phyloP scores from a whole-genome alignment of 1,140 invertebrate genomes.

The Pachyrhynchus sulphureomaculatus region DNA sequence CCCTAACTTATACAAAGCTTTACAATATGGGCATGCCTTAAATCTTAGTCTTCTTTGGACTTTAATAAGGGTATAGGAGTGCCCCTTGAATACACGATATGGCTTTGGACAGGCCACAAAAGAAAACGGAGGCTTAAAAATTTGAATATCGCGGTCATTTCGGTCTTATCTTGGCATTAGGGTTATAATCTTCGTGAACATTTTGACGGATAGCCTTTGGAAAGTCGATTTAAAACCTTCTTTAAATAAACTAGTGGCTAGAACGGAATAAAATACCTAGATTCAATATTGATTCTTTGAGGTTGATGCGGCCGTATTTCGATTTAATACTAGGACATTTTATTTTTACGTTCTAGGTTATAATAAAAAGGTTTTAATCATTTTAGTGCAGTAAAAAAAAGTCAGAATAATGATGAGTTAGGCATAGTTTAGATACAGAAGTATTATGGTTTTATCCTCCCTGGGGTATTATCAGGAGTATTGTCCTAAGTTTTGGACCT shows the following conservation, averaged over 20 bases:
- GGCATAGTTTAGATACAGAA: no score
- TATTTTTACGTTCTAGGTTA: no score
- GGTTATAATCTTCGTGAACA: slow-evolving; percentile 45
- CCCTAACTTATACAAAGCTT: neutral
- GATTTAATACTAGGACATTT: no score
- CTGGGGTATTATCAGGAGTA: no score
- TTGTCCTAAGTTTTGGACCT: no score
- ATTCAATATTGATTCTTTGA: no score
- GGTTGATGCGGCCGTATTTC: no score
- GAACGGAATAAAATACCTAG: no score
- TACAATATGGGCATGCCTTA: slow-evolving; percentile 23
- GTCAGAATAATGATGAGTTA: no score
- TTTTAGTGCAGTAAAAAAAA: no score
- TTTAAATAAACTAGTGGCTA: slow-evolving; percentile 8
- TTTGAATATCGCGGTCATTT: slow-evolving; percentile 54
- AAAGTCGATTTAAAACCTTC: slow-evolving; percentile 24
- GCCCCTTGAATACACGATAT: slow-evolving; percentile 44
- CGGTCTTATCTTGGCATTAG: slow-evolving; percentile 49
- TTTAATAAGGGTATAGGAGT: slow-evolving; percentile 38
- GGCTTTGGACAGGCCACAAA: slow-evolving; percentile 48
- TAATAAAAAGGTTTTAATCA: no score
- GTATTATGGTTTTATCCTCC: no score
- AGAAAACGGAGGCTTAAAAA: slow-evolving; percentile 50
- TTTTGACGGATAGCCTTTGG: slow-evolving; percentile 45
- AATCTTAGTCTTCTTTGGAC: slow-evolving; percentile 25